A percentile compares a stretch with the other conserved stretches of the same genome.
phyloP scores from a whole-genome alignment of 2,113 vertebrate species.

The Parus major region DNA sequence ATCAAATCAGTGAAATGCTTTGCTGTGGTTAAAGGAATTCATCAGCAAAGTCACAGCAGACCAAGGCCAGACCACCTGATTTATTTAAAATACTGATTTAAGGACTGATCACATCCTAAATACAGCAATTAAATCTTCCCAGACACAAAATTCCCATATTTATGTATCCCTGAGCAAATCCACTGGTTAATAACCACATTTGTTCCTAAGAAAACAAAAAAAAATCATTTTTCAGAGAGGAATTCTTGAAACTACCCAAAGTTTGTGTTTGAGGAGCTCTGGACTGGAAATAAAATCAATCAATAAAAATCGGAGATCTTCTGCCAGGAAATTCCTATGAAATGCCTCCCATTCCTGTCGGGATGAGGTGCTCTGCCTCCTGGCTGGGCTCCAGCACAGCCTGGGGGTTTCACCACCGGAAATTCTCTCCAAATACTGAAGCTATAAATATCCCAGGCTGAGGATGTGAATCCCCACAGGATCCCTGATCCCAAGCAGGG shows the following conservation, averaged over 20 bases:
- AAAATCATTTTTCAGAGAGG: background rate
- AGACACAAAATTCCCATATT: accelerated
- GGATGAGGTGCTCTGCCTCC: constrained; percentile 1
- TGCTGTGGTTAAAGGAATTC: background rate
- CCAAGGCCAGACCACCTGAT: background rate
- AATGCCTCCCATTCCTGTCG: background rate
- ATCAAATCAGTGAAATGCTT: background rate
- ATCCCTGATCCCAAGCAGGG: background rate
- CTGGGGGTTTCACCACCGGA: background rate
- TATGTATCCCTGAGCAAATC: background rate
- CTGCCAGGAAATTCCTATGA: background rate
- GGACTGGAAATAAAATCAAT: background rate
- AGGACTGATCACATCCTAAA: background rate
- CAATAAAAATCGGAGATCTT: background rate
- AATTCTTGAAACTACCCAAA: background rate
- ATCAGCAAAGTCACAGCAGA: background rate
- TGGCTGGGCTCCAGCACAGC: background rate
- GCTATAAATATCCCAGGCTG: background rate
- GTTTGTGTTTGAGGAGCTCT: background rate
- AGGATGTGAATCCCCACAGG: background rate
- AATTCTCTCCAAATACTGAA: background rate
- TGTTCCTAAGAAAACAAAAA: background rate
- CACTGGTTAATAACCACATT: accelerated
- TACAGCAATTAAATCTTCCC: background rate
- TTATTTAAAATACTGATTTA: background rate